These are phyloP conservation scores for Nibea coibor DNA, from an alignment of 2,113 vertebrate genomes.

Conservation along the genomic window DNA sequence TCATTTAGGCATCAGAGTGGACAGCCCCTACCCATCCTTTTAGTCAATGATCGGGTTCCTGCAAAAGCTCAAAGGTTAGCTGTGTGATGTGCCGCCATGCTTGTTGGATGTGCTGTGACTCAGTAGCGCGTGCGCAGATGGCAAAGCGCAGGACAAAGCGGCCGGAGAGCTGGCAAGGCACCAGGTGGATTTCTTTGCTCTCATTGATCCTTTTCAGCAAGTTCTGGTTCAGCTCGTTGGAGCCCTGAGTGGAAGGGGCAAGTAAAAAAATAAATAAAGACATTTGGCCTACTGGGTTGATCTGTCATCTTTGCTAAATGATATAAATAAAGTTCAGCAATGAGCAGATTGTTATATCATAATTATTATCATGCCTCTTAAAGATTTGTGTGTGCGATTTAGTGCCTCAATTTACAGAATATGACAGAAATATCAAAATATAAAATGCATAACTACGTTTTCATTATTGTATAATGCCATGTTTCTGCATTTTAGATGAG, in stretches of 20 bases:
- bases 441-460: too few relatives aligned
- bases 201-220: constrained; percentile 90
- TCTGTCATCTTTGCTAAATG: background rate
- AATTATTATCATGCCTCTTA: too few relatives aligned
- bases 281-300: background rate
- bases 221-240: constrained; percentile 89
- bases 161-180: constrained; percentile 88
- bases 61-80: constrained; percentile 86
- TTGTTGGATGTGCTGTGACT: constrained; percentile 85
- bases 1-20: background rate
- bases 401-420: too few relatives aligned
- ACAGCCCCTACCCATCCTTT: background rate
- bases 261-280: background rate
- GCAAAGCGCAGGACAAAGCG: constrained; percentile 92
- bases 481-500: too few relatives aligned
- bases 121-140: constrained; percentile 87
- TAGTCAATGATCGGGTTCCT: constrained; percentile 60
- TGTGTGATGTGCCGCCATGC: constrained; percentile 91
- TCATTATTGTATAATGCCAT: too few relatives aligned
- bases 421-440: too few relatives aligned
- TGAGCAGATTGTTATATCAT: background rate
- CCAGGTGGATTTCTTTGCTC: constrained; percentile 91
- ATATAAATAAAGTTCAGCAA: background rate
- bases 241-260: constrained; percentile 73
- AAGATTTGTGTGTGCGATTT: too few relatives aligned